Conservation (phyloP, 2,797 vertebrate species). For the Enteromius argenteus region DNA sequence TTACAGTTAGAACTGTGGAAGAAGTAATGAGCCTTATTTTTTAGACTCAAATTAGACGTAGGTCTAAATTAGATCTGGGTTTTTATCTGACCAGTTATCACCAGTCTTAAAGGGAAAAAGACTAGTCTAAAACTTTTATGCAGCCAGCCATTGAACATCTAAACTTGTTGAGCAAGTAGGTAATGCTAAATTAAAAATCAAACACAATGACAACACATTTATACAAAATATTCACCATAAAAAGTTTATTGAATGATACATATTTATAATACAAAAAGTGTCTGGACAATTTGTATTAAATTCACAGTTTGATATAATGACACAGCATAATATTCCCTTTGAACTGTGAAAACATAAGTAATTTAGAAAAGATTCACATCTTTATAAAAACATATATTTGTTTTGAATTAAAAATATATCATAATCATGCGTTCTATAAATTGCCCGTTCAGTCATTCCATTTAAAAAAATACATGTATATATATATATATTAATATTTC, state of each 20-base stretch:
- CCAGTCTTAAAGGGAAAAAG: not conserved
- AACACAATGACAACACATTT: slow-evolving; percentile 16
- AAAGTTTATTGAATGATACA: slow-evolving; percentile 88
- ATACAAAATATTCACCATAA: slow-evolving; percentile 55
- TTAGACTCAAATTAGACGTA: not conserved
- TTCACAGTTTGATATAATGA: slow-evolving; percentile 92
- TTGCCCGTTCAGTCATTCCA: slow-evolving; percentile 85
- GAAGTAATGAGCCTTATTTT: not conserved
- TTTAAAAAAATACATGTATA: slow-evolving; percentile 66
- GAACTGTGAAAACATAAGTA: slow-evolving; percentile 80
- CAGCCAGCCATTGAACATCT: not conserved
- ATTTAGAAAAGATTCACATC: slow-evolving; percentile 87
- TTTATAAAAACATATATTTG: slow-evolving; percentile 86
- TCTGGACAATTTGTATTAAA: slow-evolving; percentile 89
- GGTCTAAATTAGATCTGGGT: not conserved
- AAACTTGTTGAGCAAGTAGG: not conserved
- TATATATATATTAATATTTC: slow-evolving; percentile 75
- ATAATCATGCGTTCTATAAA: slow-evolving; percentile 83
- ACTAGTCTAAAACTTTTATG: not conserved
- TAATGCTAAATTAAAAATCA: not conserved
- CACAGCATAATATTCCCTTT: slow-evolving; percentile 89
- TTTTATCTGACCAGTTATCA: not conserved
- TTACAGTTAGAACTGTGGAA: not conserved
- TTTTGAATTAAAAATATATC: slow-evolving; percentile 76
- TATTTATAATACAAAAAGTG: slow-evolving; percentile 79